Evolutionary conservation across 2,888 invertebrate genomes (phyloP), one percentile per base, ranked within the genome.

Genomic region (Idaea biselata): DNA sequence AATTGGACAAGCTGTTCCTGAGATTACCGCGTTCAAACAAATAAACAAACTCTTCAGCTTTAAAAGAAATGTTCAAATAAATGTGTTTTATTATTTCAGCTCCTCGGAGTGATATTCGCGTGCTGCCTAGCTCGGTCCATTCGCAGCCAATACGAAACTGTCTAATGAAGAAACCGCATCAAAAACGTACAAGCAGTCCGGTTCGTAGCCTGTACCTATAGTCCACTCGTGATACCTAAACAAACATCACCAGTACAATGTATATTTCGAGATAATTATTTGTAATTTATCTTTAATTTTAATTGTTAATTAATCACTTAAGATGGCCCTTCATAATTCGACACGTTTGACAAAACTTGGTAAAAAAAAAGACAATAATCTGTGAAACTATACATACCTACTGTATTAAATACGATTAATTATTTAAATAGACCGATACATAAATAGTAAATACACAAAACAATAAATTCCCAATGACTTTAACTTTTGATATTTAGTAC

Each of bases 111-210:
- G 62, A 93, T 97, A 69, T 98, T 98, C 86, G 97, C 99, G 33
- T 99, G 98, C 93, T 97, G 97, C 84, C 93, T 99, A 87, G 98
- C 97, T 72, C 95, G 97, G 80, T 97, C 97, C 74, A 97, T 99
- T 84, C 96, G 97, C 83, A 96, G 96, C 87, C 97, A 97, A 86
- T 98, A 98, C 90, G 97, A 98, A 91, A 96, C 96, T 59, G 96
- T 96, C 78, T 96, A 95, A 94, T 18, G 69, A 32, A 7, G 55
- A 7, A 59, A 55, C 57, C 57, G 58, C 61, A n/a, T 57, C 16
- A 53, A 58, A 8, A 58, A 58, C 16, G 54, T 61, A 58, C 57
- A n/a, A 55, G 63, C 55, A 56, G 64, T 60, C 53, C 60, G 58
- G 25, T 58, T n/a, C 54, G 58, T 65, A 56, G 63, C 59, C 61